Evolutionary conservation across 2,113 vertebrate genomes (phyloP).

Genomic region (Anhinga rufa): DNA sequence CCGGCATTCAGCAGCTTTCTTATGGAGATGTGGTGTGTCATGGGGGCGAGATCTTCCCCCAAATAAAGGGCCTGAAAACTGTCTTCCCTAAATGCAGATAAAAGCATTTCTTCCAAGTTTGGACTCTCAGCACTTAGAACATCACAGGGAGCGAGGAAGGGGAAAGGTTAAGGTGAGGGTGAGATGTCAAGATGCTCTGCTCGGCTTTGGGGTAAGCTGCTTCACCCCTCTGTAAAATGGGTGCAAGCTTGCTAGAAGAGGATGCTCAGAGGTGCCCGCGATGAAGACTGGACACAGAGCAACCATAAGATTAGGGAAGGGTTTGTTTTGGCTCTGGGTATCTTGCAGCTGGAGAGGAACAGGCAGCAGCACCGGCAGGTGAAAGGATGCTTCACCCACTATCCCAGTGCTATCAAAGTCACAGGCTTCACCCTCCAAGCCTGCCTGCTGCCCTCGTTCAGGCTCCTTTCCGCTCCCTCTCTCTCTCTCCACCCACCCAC

Average conservation of each 20-base stretch:
- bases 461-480: background rate
- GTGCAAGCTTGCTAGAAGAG: background rate
- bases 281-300: background rate
- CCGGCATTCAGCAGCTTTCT: slow-evolving; percentile 66
- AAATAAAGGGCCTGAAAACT: background rate
- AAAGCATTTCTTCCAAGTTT: background rate
- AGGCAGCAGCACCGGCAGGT: background rate
- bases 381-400: background rate
- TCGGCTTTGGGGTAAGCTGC: background rate
- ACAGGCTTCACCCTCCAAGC: fast-evolving
- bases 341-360: background rate
- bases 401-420: background rate
- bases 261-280: background rate
- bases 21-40: slow-evolving; percentile 64
- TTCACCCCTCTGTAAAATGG: background rate
- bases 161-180: background rate
- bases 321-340: background rate
- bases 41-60: slow-evolving; percentile 43
- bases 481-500: background rate
- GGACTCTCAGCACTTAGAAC: background rate
- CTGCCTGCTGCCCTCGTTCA: background rate
- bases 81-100: background rate
- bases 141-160: background rate
- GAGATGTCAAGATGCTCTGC: background rate
- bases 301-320: background rate